Evolutionary conservation across 2,113 vertebrate species (phyloP), one percentile per base, ranked within the genome.

Genomic region (Petromus typicus): DNA sequence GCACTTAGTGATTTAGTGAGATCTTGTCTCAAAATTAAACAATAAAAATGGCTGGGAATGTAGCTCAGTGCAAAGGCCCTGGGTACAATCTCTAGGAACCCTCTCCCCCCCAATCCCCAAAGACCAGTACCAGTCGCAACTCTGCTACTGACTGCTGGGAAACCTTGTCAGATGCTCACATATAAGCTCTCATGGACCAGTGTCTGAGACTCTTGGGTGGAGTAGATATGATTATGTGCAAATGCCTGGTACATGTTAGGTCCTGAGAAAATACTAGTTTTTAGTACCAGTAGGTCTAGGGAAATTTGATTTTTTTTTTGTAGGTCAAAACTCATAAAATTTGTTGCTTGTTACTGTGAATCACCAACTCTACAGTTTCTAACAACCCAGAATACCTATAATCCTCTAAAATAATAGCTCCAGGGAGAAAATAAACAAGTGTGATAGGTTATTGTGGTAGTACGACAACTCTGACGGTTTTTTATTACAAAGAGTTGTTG

Each of bases 381-480:
- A 3, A 57, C 57, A 76, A 81, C 69, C 27, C 37, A 76, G 32
- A 57, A 63, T 95, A 34, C 54, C 69, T 78, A 48, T 23, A 20
- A 43, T 94, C 89, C 51, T 91, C 78, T 96, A 82, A 94, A 95
- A 67, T 78, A 89, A 45, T 86, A 80, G 79, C 89, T 93, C 45
- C 22, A 78, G 86, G 69, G 59, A 81, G n/a, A 91, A 91, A 91
- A 76, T 86, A 64, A 73, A 66, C 79, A 86, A 54, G 43, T 61
- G 11, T 61, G 23, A 40, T 73, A 76, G 45, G 51, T 92, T 92
- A 71, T 37, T 45, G 59, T 57, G 78, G 30, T 80, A 48, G 34
- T 48, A 40, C 64, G n/a, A 61, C 91, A 78, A 23, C 34, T 71
- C 7, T 66, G 76, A 90, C 20, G 32, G n/a, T n/a, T n/a, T 14